phyloP scores from a whole-genome alignment of 2,113 vertebrate genomes.

The Tursiops truncatus region DNA sequence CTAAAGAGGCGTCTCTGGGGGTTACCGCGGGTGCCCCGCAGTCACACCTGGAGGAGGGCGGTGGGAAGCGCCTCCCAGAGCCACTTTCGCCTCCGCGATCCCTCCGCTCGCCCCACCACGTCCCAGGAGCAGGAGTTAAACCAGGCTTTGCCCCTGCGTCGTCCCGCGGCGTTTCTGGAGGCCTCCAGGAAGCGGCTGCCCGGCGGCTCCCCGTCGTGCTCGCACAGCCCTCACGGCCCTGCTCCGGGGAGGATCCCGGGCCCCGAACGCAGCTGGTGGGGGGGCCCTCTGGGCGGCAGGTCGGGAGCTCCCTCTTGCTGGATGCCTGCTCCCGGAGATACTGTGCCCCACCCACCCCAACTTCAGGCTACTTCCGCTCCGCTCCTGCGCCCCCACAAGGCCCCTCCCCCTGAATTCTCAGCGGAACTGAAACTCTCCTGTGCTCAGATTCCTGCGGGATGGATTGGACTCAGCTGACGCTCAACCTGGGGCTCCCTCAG shows the following conservation, averaged over 20 bases:
- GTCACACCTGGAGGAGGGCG: not conserved
- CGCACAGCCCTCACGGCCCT: too few species aligned
- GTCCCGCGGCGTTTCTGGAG: not conserved
- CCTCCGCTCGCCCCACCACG: not conserved
- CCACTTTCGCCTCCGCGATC: not conserved
- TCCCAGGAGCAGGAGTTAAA: not conserved
- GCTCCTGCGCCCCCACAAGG: not conserved
- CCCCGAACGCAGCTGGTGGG: not conserved
- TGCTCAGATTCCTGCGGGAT: not conserved
- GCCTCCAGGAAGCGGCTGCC: not conserved
- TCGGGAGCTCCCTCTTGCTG: not conserved
- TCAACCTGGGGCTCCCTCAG: not conserved
- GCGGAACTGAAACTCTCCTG: not conserved
- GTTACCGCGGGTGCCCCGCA: not conserved
- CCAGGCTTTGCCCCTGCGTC: not conserved
- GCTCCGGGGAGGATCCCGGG: not conserved
- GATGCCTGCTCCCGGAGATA: not conserved
- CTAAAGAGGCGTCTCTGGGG: not conserved
- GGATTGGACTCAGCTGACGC: not conserved
- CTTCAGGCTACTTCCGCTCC: not conserved
- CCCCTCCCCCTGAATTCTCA: not conserved
- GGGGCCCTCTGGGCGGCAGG: not conserved
- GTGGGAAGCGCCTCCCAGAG: not conserved
- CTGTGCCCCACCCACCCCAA: not conserved
- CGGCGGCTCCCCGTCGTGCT: fast-evolving